phyloP scores from a whole-genome alignment of 1,140 invertebrate genomes.

The Melanaphis sacchari region DNA sequence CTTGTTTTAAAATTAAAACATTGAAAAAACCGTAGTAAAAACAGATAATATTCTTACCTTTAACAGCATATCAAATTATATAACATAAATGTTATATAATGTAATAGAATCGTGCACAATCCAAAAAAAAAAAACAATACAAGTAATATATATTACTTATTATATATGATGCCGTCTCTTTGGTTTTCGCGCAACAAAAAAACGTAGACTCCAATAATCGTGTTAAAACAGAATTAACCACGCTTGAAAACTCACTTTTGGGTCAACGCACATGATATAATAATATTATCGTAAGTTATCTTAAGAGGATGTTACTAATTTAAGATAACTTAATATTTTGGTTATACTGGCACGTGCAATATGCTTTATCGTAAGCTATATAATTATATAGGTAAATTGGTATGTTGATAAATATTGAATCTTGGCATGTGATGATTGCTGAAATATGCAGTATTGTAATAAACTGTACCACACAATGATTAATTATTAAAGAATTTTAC shows the following conservation, averaged over 20 bases:
- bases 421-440: background rate
- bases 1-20: background rate
- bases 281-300: background rate
- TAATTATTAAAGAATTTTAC: conserved; percentile 11
- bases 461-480: background rate
- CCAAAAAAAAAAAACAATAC: no score
- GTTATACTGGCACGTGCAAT: background rate
- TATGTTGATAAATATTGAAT: background rate
- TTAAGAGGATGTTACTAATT: background rate
- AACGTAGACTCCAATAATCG: background rate
- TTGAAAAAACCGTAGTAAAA: background rate
- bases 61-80: background rate
- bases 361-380: background rate
- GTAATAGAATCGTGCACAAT: background rate
- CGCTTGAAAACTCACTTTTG: background rate
- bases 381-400: background rate
- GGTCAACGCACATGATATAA: background rate
- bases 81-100: background rate
- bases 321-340: background rate
- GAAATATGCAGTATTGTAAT: background rate
- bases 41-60: background rate
- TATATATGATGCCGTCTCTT: background rate
- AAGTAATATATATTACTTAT: no score
- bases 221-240: background rate
- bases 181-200: background rate